Evolutionary conservation across 2,888 invertebrate species (phyloP), one percentile per base, ranked within the genome.

Genomic region (Phanerotoma sp.): DNA sequence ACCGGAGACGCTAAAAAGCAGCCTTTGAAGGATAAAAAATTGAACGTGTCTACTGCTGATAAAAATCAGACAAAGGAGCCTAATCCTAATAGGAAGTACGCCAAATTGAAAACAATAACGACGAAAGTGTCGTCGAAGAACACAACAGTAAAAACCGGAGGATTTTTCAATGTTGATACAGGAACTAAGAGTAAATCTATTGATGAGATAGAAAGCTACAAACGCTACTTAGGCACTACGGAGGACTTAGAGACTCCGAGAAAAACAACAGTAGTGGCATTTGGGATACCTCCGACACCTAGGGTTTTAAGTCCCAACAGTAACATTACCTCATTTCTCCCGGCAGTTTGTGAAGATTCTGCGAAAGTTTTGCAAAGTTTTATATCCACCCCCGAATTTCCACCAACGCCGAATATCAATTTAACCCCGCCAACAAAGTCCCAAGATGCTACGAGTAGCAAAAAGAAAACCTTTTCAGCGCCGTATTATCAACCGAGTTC

Each of bases 341-440:
- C 53, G 5, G 40, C 37, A 9, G 7, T 18, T 10, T 58, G 47
- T 21, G 73, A 74, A 2, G 68, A 74, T 7, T 64, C 67, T 0
- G 60, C 56, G 2, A 73, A 66, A 44, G 60, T 75, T 28, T n/a
- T n/a, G n/a, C 66, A 64, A n/a, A 65, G 68, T 13, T 69, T 72
- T 11, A 67, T 75, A 5, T 57, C 64, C 3, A 77, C 77, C 0
- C 77, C 77, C 2, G 77, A 75, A 32, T 72, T 74, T 37, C 77
- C 77, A 2, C 66, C 64, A 2, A 77, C 77, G 0, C 77, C 77
- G 3, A 65, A 68, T 13, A 68, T 75, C n/a, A 59, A 66, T 4
- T 33, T 74, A 5, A 76, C 75, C 0, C 76, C 77, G 1, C 66
- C 61, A 5, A 66, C 69, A 37, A 65, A 57, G 4, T 64, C 54